Percentiles rank a stretch among this genome's conserved stretches.
Conservation (phyloP, 2,888 invertebrate genomes). For the Cylindroiulus punctatus region DNA sequence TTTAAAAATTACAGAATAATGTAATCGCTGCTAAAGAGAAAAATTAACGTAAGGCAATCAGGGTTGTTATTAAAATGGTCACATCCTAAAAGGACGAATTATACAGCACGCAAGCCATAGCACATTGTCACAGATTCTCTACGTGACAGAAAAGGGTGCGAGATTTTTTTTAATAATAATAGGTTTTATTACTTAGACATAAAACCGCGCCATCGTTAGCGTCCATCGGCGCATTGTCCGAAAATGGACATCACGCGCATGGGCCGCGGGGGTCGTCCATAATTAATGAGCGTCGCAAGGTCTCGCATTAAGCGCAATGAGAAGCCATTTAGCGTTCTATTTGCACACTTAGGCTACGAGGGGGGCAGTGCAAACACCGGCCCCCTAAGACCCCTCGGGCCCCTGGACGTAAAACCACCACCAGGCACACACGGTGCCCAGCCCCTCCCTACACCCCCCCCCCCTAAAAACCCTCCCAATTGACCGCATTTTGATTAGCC, state of each 20-base stretch:
- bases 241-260: neutral
- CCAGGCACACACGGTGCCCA: no score
- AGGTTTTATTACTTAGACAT: neutral
- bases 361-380: neutral
- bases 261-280: conserved; percentile 12
- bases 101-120: no score
- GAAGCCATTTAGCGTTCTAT: conserved; percentile 13
- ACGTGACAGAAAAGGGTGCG: no score
- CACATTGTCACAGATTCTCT: no score
- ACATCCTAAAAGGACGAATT: no score
- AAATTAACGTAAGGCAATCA: no score
- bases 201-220: conserved; percentile 19
- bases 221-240: neutral
- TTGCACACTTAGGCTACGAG: conserved; percentile 20
- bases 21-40: no score
- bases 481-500: neutral
- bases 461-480: neutral
- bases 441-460: no score
- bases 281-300: conserved; percentile 33
- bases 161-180: no score
- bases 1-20: no score
- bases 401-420: no score
- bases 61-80: no score
- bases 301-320: neutral
- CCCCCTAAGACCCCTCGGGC: neutral